A percentile compares a stretch with the other conserved stretches of the same genome.
Conservation (phyloP, 2,888 invertebrate species). For the Phengaris arion region DNA sequence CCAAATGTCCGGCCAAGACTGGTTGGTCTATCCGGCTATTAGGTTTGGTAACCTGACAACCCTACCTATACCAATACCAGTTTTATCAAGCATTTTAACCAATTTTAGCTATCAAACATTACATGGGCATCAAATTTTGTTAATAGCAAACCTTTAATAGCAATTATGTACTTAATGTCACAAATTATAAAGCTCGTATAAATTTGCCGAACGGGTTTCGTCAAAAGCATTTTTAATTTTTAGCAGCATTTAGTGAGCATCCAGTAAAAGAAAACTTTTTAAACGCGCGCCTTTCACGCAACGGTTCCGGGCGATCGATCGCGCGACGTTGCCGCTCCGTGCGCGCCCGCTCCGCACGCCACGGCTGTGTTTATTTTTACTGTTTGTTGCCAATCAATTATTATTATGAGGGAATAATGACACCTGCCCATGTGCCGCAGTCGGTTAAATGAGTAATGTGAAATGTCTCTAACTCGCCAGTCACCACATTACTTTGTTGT, state of each 20-base stretch:
- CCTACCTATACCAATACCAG: no score
- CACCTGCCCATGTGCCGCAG: conserved; percentile 46
- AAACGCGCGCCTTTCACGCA: conserved; percentile 46
- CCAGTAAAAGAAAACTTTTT: conserved; percentile 42
- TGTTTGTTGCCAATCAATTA: conserved; percentile 66
- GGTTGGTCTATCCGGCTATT: no score
- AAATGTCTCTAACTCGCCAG: neutral
- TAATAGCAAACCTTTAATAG: no score
- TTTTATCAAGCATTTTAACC: no score
- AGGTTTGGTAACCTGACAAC: no score
- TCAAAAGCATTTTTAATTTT: conserved; percentile 29
- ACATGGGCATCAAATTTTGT: no score
- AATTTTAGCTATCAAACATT: no score
- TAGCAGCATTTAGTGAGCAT: conserved; percentile 33
- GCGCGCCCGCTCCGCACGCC: conserved; percentile 42
- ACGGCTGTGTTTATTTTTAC: conserved; percentile 61
- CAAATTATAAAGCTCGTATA: neutral
- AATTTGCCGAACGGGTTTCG: no score
- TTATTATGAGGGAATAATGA: conserved; percentile 61
- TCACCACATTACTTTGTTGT: neutral
- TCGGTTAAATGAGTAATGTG: conserved; percentile 17
- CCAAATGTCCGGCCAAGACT: no score
- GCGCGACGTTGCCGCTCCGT: conserved; percentile 71
- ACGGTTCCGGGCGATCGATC: conserved; percentile 56
- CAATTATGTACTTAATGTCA: neutral